Evolutionary conservation across 2,797 vertebrate genomes (phyloP).

Genomic region (Chaetodon trifasciatus): DNA sequence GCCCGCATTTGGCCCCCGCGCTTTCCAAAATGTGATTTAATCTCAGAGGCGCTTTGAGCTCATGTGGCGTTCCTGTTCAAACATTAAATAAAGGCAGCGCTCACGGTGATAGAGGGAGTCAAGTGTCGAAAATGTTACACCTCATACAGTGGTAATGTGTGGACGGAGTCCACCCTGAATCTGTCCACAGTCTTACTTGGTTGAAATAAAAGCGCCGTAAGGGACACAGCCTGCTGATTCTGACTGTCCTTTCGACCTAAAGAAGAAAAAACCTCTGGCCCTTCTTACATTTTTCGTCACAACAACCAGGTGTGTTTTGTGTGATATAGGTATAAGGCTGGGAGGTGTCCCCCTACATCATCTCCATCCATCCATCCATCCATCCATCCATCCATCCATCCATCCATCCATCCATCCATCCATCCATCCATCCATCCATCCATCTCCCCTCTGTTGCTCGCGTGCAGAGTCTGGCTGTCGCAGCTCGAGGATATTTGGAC

Average conservation of each 20-base stretch:
- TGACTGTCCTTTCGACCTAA: neutral
- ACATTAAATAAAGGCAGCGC: slow-evolving; percentile 52
- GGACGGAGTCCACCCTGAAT: neutral
- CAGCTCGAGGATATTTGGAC: slow-evolving; percentile 76
- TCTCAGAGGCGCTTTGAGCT: slow-evolving; percentile 55
- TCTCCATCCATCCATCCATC: slow-evolving; percentile 11
- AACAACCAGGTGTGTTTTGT: slow-evolving; percentile 53
- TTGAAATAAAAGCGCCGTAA: neutral
- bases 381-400: slow-evolving; percentile 32
- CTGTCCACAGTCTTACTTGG: neutral
- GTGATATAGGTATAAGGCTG: slow-evolving; percentile 28
- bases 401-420: slow-evolving; percentile 22
- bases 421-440: slow-evolving; percentile 29
- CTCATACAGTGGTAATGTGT: neutral
- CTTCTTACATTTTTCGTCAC: neutral
- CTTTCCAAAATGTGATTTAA: slow-evolving; percentile 84
- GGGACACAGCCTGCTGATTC: neutral
- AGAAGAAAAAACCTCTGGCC: neutral
- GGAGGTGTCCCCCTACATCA: slow-evolving; percentile 36
- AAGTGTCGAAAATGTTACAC: slow-evolving; percentile 27
- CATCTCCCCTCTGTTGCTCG: slow-evolving; percentile 60
- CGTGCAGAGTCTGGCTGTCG: slow-evolving; percentile 71
- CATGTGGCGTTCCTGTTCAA: slow-evolving; percentile 52
- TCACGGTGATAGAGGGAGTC: slow-evolving; percentile 4
- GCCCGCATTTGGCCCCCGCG: slow-evolving; percentile 79